phyloP scores from a whole-genome alignment of 1,140 invertebrate genomes.

The Eulimnadia texana region DNA sequence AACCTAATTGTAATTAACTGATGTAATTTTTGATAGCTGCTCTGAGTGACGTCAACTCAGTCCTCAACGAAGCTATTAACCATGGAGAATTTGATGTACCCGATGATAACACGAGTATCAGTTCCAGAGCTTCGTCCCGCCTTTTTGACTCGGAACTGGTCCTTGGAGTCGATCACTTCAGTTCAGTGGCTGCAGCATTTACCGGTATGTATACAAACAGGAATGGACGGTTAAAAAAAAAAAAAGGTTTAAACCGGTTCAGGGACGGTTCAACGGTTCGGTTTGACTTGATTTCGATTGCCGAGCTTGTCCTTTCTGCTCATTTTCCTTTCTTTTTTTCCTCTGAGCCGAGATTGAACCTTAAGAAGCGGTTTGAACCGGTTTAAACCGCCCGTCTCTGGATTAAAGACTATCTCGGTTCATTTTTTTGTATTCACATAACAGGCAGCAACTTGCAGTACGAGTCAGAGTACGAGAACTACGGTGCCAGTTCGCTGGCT shows the following conservation, averaged over 20 bases:
- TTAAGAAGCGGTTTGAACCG: too few species aligned
- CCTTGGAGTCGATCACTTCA: conserved; percentile 52
- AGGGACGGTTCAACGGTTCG: too few species aligned
- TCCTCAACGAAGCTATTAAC: conserved; percentile 46
- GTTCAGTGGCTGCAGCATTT: background rate
- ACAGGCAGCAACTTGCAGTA: conserved; percentile 41
- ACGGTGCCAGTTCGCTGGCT: conserved; percentile 12
- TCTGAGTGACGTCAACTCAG: conserved; percentile 66
- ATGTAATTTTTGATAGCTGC: conserved; percentile 34
- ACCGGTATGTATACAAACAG: background rate
- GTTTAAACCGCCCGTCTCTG: too few species aligned
- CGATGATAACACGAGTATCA: conserved; percentile 50
- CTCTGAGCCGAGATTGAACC: too few species aligned
- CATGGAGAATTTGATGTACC: conserved; percentile 40
- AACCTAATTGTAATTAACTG: background rate
- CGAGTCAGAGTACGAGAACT: conserved; percentile 63
- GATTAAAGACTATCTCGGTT: background rate
- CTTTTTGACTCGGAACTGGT: conserved; percentile 56
- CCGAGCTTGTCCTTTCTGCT: too few species aligned
- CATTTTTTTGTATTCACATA: background rate
- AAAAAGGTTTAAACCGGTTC: too few species aligned
- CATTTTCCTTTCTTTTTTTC: too few species aligned
- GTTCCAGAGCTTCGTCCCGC: conserved; percentile 57
- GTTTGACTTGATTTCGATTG: too few species aligned
- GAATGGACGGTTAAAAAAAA: too few species aligned